These are phyloP conservation scores for Hymenochirus boettgeri DNA, from an alignment of 2,113 vertebrate species.

Conservation along the genomic window DNA sequence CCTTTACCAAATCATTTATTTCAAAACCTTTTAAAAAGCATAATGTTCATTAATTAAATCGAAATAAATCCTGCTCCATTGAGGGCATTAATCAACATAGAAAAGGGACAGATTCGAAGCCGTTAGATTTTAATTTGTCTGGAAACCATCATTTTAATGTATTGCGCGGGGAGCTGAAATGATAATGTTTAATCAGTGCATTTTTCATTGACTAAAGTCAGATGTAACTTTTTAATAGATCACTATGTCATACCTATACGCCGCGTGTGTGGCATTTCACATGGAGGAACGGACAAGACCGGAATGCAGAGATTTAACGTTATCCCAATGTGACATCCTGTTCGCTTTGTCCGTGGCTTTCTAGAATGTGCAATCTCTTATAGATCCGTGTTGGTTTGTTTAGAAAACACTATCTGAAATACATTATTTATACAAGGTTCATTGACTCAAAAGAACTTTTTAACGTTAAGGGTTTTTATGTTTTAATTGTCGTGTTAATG, in stretches of 20 bases:
- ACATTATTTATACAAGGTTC: constrained; percentile 14
- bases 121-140: constrained; percentile 38
- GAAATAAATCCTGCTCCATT: constrained; percentile 23
- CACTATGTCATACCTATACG: constrained; percentile 40
- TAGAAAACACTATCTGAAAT: constrained; percentile 24
- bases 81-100: constrained; percentile 36
- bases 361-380: constrained; percentile 22
- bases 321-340: constrained; percentile 27
- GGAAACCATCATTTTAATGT: constrained; percentile 38
- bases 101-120: constrained; percentile 34
- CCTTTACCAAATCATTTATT: too few relatives aligned
- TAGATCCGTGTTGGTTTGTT: not conserved
- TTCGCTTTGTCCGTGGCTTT: not conserved
- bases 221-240: constrained; percentile 41
- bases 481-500: constrained; percentile 24
- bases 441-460: constrained; percentile 27
- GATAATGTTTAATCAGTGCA: constrained; percentile 38
- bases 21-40: constrained; percentile 10
- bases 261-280: constrained; percentile 36
- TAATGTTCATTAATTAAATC: constrained; percentile 31
- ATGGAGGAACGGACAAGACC: constrained; percentile 26
- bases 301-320: constrained; percentile 34
- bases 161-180: constrained; percentile 24
- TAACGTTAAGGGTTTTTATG: constrained; percentile 30
- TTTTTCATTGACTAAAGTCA: constrained; percentile 41